Conservation (phyloP, 2,113 vertebrate species). For the Orthonyx spaldingii region DNA sequence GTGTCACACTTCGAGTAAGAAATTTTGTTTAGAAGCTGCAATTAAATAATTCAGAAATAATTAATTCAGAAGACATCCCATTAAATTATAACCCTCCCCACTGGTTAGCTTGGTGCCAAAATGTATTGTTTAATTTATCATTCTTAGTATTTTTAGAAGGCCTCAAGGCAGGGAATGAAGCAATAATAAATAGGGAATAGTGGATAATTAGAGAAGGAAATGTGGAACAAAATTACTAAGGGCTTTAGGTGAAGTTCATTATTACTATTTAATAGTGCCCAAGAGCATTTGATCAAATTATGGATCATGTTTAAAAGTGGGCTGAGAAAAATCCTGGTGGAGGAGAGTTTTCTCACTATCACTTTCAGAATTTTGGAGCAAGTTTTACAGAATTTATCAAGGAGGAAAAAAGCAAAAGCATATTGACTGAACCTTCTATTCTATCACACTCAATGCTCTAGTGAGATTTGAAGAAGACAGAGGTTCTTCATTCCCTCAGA, state of each 20-base stretch:
- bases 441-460: neutral
- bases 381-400: slow-evolving; percentile 31
- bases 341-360: slow-evolving; percentile 30
- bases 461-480: neutral
- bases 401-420: neutral
- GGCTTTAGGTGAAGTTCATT: slow-evolving; percentile 85
- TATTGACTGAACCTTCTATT: neutral
- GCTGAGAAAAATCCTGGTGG: slow-evolving; percentile 63
- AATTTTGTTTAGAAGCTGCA: slow-evolving; percentile 74
- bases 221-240: slow-evolving; percentile 83
- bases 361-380: slow-evolving; percentile 15
- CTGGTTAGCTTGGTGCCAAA: slow-evolving; percentile 77
- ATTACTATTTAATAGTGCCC: slow-evolving; percentile 83
- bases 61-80: slow-evolving; percentile 81
- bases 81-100: slow-evolving; percentile 80
- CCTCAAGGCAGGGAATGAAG: slow-evolving; percentile 78
- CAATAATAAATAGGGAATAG: slow-evolving; percentile 84
- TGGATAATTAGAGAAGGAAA: slow-evolving; percentile 82
- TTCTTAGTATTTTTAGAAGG: slow-evolving; percentile 80
- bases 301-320: slow-evolving; percentile 75
- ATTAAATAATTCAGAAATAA: slow-evolving; percentile 82
- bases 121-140: slow-evolving; percentile 83
- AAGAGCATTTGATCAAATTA: slow-evolving; percentile 80
- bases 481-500: neutral
- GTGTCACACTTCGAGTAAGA: slow-evolving; percentile 50